A percentile compares a stretch with the other conserved stretches of the same genome.
phyloP scores from a whole-genome alignment of 1,140 invertebrate genomes.

The Vollenhovia emeryi region DNA sequence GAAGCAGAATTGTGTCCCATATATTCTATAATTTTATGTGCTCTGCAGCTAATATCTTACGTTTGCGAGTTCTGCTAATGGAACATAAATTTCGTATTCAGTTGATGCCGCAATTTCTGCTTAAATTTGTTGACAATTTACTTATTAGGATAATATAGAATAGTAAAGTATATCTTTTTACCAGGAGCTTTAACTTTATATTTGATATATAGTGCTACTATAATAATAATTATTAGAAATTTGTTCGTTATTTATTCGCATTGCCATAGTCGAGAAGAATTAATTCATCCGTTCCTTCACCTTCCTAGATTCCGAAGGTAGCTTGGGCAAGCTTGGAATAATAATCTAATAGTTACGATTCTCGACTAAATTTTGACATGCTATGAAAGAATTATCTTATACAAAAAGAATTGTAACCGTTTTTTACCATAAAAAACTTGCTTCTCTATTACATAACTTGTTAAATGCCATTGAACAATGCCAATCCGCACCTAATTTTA shows the following conservation, averaged over 20 bases:
- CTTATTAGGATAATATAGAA: background rate
- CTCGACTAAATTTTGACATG: background rate
- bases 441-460: background rate
- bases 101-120: background rate
- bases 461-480: slow-evolving; percentile 1
- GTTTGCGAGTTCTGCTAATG: background rate
- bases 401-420: background rate
- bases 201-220: background rate
- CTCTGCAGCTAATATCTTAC: background rate
- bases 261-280: background rate
- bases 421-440: background rate
- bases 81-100: background rate
- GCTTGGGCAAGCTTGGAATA: too few species aligned
- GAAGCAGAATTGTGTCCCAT: background rate
- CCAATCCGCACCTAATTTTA: background rate
- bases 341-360: background rate
- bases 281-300: background rate
- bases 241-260: background rate
- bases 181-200: background rate
- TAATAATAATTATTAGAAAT: background rate
- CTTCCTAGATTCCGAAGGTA: too few species aligned
- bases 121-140: background rate
- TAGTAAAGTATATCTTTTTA: background rate
- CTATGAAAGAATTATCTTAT: background rate
- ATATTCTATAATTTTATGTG: background rate